Evolutionary conservation across 1,140 invertebrate species (phyloP).

Genomic region (Proctacanthus coquilletti): DNA sequence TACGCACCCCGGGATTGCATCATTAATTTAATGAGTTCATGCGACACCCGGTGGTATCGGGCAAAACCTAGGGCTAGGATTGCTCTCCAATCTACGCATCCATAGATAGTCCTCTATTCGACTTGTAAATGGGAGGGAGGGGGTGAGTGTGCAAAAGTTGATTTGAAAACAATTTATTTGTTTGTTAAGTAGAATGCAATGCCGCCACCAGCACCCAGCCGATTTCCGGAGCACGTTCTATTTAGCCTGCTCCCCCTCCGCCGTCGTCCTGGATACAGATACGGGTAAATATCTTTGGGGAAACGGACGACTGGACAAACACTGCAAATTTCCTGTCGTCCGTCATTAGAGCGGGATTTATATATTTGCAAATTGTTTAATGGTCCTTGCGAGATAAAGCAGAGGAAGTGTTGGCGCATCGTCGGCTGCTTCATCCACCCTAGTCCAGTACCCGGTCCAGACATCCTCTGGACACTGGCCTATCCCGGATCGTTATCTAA

Average conservation of each 20-base stretch:
- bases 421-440: no score
- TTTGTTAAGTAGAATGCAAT: background rate
- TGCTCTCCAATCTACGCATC: background rate
- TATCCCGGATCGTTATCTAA: no score
- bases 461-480: no score
- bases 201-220: background rate
- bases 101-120: background rate
- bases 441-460: no score
- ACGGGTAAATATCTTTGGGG: background rate
- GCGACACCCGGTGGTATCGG: background rate
- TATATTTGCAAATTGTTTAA: background rate
- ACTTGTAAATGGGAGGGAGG: background rate
- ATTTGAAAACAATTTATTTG: no score
- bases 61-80: background rate
- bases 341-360: background rate
- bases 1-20: background rate
- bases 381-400: background rate
- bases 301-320: background rate
- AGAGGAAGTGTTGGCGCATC: no score
- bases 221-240: no score
- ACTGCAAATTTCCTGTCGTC: background rate
- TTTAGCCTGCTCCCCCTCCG: no score
- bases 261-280: no score
- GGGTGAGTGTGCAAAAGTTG: no score
- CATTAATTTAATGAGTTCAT: slow-evolving; percentile 1